Evolutionary conservation across 2,113 vertebrate genomes (phyloP).

Genomic region (Geococcyx californianus): DNA sequence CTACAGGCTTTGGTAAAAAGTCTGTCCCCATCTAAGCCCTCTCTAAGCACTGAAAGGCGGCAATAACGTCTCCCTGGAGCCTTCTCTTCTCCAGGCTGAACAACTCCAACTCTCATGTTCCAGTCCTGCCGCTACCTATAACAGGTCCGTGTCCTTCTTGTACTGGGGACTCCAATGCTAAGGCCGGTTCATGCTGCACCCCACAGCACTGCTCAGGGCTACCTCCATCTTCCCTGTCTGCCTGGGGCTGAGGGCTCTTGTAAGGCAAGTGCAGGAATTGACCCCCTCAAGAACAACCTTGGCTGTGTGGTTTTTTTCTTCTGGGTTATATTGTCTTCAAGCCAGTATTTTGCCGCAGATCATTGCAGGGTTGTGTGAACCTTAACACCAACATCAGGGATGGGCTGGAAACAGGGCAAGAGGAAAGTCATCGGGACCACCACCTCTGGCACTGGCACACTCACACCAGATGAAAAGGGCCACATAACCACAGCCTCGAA

Average conservation of each 20-base stretch:
- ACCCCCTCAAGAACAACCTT: not conserved
- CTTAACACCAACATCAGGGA: not conserved
- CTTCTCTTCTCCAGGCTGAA: not conserved
- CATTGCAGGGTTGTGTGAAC: fast-evolving
- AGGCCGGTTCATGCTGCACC: not conserved
- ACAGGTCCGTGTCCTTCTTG: not conserved
- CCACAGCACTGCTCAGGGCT: not conserved
- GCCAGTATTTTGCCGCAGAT: not conserved
- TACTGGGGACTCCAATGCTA: not conserved
- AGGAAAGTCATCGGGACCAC: fast-evolving
- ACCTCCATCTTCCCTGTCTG: not conserved
- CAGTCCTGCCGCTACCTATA: not conserved
- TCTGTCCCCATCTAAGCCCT: not conserved
- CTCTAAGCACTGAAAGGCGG: not conserved
- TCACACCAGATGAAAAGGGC: fast-evolving
- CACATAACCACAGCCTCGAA: not conserved
- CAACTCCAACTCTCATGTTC: not conserved
- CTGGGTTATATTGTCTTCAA: not conserved
- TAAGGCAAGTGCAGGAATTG: not conserved
- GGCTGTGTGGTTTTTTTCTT: not conserved
- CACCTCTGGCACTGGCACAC: not conserved
- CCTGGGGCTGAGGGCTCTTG: not conserved
- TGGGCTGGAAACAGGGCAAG: not conserved
- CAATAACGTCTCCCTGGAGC: fast-evolving
- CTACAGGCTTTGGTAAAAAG: not conserved